These are phyloP conservation scores for Pocillopora meandrina DNA, from an alignment of 92 coral and sea anemone species.

Conservation along the genomic window DNA sequence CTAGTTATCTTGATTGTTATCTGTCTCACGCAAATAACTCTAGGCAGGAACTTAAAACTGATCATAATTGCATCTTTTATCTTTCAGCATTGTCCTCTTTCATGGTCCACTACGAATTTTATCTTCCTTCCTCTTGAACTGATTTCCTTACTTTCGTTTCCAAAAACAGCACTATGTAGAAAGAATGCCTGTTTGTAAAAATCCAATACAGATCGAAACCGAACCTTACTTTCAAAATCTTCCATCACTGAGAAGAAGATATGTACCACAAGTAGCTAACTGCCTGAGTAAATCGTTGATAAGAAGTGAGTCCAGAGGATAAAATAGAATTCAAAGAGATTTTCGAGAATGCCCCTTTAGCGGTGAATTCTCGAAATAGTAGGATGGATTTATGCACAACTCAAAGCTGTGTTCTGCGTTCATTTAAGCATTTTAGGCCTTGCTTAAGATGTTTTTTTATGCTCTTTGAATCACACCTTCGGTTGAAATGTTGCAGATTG, in stretches of 20 bases:
- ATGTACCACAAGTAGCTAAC: background rate
- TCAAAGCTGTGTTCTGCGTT: too few species aligned
- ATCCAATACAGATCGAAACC: background rate
- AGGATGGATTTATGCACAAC: background rate
- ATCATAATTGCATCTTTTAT: slow-evolving; percentile 2
- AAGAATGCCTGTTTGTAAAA: background rate
- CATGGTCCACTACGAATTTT: background rate
- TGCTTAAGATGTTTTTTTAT: too few species aligned
- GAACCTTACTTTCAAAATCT: too few species aligned
- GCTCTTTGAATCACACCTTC: too few species aligned
- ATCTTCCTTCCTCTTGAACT: background rate
- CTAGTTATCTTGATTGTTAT: background rate
- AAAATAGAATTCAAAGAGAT: slow-evolving; percentile 3
- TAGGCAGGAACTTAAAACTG: slow-evolving; percentile 1
- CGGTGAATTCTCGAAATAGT: background rate
- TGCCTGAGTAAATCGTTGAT: too few species aligned
- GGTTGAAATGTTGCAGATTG: too few species aligned
- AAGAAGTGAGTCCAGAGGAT: background rate
- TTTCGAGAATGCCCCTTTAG: background rate
- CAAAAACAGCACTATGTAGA: background rate
- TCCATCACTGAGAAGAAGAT: too few species aligned
- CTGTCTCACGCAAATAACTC: background rate
- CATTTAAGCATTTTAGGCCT: too few species aligned
- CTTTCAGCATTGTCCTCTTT: slow-evolving; percentile 3
- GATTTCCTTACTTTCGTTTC: background rate